Percentiles rank a stretch among this genome's conserved stretches.
These are phyloP conservation scores for Lepidocolaptes lacrymiger DNA, from an alignment of 2,797 vertebrate genomes.

Conservation along the genomic window DNA sequence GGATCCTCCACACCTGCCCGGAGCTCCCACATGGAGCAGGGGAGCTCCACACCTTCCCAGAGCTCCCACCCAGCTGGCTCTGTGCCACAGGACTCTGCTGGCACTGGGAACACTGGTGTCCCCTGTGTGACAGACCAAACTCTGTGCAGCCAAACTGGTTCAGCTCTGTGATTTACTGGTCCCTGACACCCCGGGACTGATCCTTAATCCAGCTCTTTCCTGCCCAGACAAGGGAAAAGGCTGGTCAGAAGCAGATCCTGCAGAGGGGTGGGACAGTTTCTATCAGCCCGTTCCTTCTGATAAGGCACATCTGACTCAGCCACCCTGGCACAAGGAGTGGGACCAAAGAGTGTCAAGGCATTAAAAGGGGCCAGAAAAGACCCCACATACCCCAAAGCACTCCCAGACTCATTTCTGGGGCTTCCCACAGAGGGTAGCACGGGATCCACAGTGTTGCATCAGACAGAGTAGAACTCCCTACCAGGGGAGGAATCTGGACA, in stretches of 20 bases:
- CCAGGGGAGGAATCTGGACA: not conserved
- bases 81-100: accelerated
- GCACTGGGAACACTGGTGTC: accelerated
- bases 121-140: not conserved
- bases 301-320: not conserved
- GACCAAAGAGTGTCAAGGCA: no score
- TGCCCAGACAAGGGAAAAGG: not conserved
- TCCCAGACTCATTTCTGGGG: not conserved
- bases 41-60: accelerated
- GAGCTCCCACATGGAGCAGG: not conserved
- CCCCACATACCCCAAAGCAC: no score
- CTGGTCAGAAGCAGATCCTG: not conserved
- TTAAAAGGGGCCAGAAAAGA: not conserved
- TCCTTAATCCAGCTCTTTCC: not conserved
- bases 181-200: accelerated
- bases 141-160: not conserved
- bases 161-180: not conserved
- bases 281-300: not conserved
- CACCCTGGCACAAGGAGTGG: not conserved
- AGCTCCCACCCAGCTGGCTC: not conserved
- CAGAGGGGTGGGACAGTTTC: not conserved
- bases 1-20: accelerated
- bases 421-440: not conserved
- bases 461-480: not conserved
- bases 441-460: accelerated